Conservation (phyloP, 37 sponge, comb jelly and placozoan genomes). For the Mnemiopsis leidyi region DNA sequence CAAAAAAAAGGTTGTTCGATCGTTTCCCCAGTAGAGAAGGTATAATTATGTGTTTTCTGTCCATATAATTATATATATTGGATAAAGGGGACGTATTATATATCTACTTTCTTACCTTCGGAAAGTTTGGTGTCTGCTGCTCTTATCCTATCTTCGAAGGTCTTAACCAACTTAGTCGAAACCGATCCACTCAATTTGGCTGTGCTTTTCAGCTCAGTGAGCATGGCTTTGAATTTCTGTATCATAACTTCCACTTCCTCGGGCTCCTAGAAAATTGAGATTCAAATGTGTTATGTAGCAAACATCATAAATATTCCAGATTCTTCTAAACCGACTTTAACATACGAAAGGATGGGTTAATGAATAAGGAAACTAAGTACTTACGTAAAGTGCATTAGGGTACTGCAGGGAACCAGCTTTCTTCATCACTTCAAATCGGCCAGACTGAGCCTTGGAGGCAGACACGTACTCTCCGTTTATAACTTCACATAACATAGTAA, state of each 20-base stretch:
- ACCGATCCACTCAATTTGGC: slow-evolving; percentile 17
- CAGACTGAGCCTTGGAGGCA: not conserved
- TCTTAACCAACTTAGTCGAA: not conserved
- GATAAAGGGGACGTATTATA: too few species aligned
- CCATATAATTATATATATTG: too few species aligned
- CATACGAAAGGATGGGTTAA: too few species aligned
- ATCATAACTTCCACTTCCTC: not conserved
- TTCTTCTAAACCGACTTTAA: too few species aligned
- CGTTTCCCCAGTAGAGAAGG: too few species aligned
- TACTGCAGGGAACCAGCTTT: not conserved
- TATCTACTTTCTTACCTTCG: not conserved
- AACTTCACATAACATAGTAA: slow-evolving; percentile 1
- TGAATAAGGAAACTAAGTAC: too few species aligned
- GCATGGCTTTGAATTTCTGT: not conserved
- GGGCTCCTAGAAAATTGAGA: not conserved
- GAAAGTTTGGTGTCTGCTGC: not conserved
- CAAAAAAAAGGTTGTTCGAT: too few species aligned
- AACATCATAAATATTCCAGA: too few species aligned
- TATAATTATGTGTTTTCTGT: too few species aligned
- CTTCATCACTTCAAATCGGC: not conserved
- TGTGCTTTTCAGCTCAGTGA: not conserved
- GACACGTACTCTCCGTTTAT: slow-evolving; percentile 31
- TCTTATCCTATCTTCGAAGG: not conserved
- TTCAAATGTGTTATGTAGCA: too few species aligned
- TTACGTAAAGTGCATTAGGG: not conserved